Evolutionary conservation across 2,888 invertebrate genomes (phyloP).

Genomic region (Caenorhabditis wallacei): DNA sequence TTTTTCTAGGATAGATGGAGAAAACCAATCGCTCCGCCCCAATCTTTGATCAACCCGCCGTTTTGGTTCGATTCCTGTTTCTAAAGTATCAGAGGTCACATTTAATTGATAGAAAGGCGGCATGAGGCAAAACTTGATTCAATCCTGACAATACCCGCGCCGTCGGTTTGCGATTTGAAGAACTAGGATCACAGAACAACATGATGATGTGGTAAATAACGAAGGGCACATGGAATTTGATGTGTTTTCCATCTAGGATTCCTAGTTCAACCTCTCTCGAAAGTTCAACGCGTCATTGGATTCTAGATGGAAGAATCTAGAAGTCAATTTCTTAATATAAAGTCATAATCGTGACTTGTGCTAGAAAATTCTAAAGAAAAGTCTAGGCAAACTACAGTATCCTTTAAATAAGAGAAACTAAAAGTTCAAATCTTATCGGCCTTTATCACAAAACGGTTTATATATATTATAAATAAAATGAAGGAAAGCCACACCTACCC

Average conservation of each 20-base stretch:
- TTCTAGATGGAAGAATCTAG: not conserved
- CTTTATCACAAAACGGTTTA: conserved; percentile 8
- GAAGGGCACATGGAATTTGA: conserved; percentile 17
- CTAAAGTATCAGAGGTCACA: conserved; percentile 45
- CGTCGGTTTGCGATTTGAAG: not conserved
- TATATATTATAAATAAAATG: conserved; percentile 8
- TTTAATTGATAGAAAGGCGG: conserved; percentile 33
- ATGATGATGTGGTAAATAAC: conserved; percentile 31
- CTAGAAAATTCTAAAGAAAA: too few relatives aligned
- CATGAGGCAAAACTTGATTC: conserved; percentile 26
- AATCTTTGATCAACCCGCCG: conserved; percentile 29
- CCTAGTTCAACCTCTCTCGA: not conserved
- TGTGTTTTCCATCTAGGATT: conserved; percentile 24
- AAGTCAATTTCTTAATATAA: too few relatives aligned
- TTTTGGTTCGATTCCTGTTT: conserved; percentile 28
- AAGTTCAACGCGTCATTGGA: not conserved
- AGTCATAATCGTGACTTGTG: too few relatives aligned
- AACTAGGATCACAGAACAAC: conserved; percentile 34
- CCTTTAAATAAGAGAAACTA: not conserved
- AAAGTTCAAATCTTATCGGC: not conserved
- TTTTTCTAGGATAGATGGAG: conserved; percentile 10
- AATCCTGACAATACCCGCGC: conserved; percentile 22
- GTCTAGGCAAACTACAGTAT: too few relatives aligned
- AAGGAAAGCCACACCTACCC: conserved; percentile 15
- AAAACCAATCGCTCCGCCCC: conserved; percentile 9